Percentiles rank a stretch among this genome's conserved stretches.
These are phyloP conservation scores for Gobionotothen gibberifrons DNA, from an alignment of 2,797 vertebrate species.

Conservation along the genomic window DNA sequence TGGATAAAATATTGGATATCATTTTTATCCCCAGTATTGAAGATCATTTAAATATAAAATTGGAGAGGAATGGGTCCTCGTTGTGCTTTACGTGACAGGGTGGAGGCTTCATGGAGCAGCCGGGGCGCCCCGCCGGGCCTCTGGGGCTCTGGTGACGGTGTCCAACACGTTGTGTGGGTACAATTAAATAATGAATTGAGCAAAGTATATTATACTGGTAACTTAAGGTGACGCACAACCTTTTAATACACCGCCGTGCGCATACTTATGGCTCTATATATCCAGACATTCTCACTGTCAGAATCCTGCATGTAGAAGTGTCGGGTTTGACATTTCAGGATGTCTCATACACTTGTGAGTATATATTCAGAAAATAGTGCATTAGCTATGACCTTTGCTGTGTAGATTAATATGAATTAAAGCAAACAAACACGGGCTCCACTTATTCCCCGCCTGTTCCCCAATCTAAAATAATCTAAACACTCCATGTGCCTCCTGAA, in stretches of 20 bases:
- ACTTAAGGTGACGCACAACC: conserved; percentile 3
- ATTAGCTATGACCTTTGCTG: neutral
- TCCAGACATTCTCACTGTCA: neutral
- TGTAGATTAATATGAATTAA: neutral
- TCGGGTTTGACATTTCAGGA: neutral
- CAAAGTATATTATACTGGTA: neutral
- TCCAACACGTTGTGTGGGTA: neutral
- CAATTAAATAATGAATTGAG: neutral
- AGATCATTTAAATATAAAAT: conserved; percentile 1
- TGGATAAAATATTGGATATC: neutral
- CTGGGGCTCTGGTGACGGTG: neutral
- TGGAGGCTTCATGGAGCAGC: conserved; percentile 11
- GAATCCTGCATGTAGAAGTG: conserved; percentile 3
- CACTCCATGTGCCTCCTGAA: conserved; percentile 15
- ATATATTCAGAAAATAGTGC: neutral
- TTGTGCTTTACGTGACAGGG: neutral
- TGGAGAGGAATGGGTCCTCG: neutral
- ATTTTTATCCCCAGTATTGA: neutral
- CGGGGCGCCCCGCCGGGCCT: conserved; percentile 47
- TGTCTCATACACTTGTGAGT: neutral
- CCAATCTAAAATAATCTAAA: neutral
- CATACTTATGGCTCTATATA: neutral
- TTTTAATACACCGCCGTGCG: neutral
- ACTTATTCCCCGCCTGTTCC: neutral
- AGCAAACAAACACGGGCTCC: neutral